These are phyloP conservation scores for Augiades crinisus DNA, from an alignment of 2,888 invertebrate genomes.

Conservation along the genomic window DNA sequence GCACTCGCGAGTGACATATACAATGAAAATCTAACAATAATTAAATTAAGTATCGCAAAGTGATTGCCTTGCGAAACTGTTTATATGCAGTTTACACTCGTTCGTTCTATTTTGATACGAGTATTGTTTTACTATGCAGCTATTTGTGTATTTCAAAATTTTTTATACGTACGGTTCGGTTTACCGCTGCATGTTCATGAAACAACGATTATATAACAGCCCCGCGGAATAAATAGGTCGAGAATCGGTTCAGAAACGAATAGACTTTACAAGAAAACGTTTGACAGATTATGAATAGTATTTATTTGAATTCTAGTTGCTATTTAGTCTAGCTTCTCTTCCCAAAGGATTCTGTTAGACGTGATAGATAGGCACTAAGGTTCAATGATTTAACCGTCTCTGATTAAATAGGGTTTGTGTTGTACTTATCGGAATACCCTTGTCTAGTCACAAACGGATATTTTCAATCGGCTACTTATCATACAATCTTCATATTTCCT, in stretches of 20 bases:
- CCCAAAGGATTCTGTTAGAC: slow-evolving; percentile 15
- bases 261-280: background rate
- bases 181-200: slow-evolving; percentile 1
- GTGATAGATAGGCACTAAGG: slow-evolving; percentile 50
- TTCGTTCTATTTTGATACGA: slow-evolving; percentile 22
- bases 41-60: too few species aligned
- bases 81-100: slow-evolving; percentile 15
- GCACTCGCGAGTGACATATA: too few species aligned
- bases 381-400: slow-evolving; percentile 38
- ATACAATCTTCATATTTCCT: slow-evolving; percentile 7
- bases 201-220: too few species aligned
- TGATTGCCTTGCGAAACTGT: background rate
- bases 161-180: slow-evolving; percentile 14
- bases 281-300: slow-evolving; percentile 16
- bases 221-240: background rate
- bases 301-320: slow-evolving; percentile 16
- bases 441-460: slow-evolving; percentile 59
- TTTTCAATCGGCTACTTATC: slow-evolving; percentile 37
- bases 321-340: slow-evolving; percentile 17
- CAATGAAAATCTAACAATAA: too few species aligned
- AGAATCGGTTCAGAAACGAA: slow-evolving; percentile 2
- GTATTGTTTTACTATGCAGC: slow-evolving; percentile 11
- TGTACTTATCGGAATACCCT: slow-evolving; percentile 51
- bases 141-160: slow-evolving; percentile 8
- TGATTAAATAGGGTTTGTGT: slow-evolving; percentile 22